Evolutionary conservation across 2,888 invertebrate species (phyloP), one percentile per base, ranked within the genome.

Genomic region (Agrochola litura): DNA sequence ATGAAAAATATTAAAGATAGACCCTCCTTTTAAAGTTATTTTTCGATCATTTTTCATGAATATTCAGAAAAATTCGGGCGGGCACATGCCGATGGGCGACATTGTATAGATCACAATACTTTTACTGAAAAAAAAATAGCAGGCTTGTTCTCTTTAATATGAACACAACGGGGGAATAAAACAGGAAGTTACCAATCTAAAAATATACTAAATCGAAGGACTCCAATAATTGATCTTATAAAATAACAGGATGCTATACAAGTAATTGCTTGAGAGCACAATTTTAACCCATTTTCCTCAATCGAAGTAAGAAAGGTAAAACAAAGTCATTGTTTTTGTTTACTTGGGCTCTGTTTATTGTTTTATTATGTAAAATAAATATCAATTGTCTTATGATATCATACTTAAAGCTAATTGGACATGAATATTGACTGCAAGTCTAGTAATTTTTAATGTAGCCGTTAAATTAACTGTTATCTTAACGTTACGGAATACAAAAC

Each of bases 211-310:
- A 63, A 56, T 30, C 8, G 22, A 66, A 30, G 54, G 4, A 56
- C 46, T 69, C 30, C 52, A 49, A 61, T 49, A 58, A 37, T 12
- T 66, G 30, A 52, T 67, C 14, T 61, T 63, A 22, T 61, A 43
- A 56, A 70, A 79, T 70, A 49, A 60, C 60, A 19, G 54, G 16
- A 49, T 56, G n/a, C 5, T 4, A 19, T 66, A 19, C 16, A 63
- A 61, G 43, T 73, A 52, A 81, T 81, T 81, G 73, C 19, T 49
- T 43, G 43, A 43, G 5, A 52, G 52, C 37, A 83, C 16, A 37
- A 37, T 83, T 78, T 83, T 52, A 43, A 65, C 43, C 49, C 22
- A 77, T 77, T 78, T 83, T 65, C 83, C 68, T 65, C 64, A 60
- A 69, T 54, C 9, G 19, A 63, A 37, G 16, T n/a, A 37, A 64